Conservation (phyloP, 2,888 invertebrate species). For the Drosophila borealis region DNA sequence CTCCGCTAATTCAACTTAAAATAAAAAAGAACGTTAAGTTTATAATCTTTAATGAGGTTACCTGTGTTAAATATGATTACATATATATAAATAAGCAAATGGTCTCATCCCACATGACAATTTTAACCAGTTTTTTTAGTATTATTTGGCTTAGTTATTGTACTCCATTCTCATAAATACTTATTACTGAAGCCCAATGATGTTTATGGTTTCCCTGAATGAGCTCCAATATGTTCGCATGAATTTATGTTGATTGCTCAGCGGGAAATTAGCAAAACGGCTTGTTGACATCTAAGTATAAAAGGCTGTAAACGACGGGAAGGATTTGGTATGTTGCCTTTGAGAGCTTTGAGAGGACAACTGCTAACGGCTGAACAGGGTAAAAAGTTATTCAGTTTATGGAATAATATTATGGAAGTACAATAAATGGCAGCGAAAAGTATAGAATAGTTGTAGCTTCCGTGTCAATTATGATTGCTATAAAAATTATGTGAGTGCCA, state of each 20-base stretch:
- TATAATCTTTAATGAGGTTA: too few species aligned
- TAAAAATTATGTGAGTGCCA: slow-evolving; percentile 2
- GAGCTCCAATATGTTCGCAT: slow-evolving; percentile 11
- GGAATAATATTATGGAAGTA: not conserved
- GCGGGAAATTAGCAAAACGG: slow-evolving; percentile 4
- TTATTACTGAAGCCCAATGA: slow-evolving; percentile 7
- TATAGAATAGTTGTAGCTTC: not conserved
- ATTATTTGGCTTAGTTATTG: not conserved
- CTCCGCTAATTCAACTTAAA: too few species aligned
- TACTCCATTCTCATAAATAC: not conserved
- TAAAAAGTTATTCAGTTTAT: not conserved
- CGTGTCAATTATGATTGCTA: slow-evolving; percentile 7
- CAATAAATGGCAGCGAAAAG: not conserved
- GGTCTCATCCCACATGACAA: not conserved
- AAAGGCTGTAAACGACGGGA: not conserved
- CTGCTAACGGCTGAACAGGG: not conserved
- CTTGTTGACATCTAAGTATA: not conserved
- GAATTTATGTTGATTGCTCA: slow-evolving; percentile 23
- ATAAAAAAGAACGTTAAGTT: too few species aligned
- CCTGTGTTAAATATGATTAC: too few species aligned
- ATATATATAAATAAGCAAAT: too few species aligned
- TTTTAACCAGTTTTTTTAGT: not conserved
- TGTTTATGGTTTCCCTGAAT: slow-evolving; percentile 15
- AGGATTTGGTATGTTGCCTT: slow-evolving; percentile 2
- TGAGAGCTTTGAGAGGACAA: not conserved